Percentiles rank a stretch among this genome's conserved stretches.
These are phyloP conservation scores for Megaceryle maxima DNA, from an alignment of 2,113 vertebrate species.

Conservation along the genomic window DNA sequence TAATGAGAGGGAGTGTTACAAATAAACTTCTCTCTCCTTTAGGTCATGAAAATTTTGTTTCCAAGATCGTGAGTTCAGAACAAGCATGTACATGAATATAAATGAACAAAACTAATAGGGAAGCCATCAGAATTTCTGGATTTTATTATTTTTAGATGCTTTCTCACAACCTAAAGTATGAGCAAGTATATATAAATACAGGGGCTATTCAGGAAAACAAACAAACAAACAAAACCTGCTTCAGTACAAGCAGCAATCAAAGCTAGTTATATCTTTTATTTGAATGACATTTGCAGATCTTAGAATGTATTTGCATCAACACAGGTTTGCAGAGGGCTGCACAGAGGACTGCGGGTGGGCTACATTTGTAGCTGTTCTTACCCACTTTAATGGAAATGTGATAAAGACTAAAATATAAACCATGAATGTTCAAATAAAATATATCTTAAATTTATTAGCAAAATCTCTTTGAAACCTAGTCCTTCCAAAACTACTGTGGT, in stretches of 20 bases:
- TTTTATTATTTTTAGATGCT: background rate
- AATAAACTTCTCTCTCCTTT: background rate
- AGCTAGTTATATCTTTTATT: background rate
- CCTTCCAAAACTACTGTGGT: background rate
- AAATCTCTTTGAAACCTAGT: background rate
- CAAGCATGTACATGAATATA: background rate
- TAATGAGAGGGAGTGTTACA: background rate
- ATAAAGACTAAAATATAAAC: background rate
- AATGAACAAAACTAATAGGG: background rate
- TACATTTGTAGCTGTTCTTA: background rate
- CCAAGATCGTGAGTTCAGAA: background rate
- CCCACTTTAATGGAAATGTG: accelerated
- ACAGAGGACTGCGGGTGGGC: background rate
- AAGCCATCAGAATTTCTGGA: background rate
- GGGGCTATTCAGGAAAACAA: background rate
- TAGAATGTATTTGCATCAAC: background rate
- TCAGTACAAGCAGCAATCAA: background rate
- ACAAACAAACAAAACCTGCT: background rate
- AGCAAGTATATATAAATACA: background rate
- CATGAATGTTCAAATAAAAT: background rate
- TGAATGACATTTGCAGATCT: background rate
- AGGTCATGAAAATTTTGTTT: background rate
- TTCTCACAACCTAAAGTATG: background rate
- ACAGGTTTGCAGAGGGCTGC: background rate
- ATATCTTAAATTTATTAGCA: background rate